phyloP scores from a whole-genome alignment of 2,113 vertebrate species.

The Daubentonia madagascariensis region DNA sequence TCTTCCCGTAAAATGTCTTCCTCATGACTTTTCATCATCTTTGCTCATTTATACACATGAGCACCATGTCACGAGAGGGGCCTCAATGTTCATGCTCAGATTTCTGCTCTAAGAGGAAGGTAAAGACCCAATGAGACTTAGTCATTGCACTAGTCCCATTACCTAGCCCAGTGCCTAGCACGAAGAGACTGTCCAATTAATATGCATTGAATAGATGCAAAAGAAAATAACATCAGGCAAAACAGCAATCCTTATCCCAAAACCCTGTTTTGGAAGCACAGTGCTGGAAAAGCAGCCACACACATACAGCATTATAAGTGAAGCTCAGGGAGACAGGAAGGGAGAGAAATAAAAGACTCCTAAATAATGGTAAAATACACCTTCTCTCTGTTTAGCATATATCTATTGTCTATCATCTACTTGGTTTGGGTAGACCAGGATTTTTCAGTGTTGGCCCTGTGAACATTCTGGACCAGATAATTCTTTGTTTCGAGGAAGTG shows the following conservation, averaged over 20 bases:
- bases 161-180: not conserved
- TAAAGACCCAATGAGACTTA: not conserved
- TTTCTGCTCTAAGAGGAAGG: not conserved
- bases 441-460: not conserved
- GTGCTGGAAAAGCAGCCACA: not conserved
- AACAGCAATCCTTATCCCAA: not conserved
- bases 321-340: not conserved
- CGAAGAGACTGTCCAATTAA: not conserved
- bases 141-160: not conserved
- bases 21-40: not conserved
- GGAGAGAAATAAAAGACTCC: not conserved
- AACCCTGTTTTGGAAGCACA: not conserved
- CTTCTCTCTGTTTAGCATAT: not conserved
- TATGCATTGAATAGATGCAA: not conserved
- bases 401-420: not conserved
- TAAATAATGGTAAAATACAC: not conserved
- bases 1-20: not conserved
- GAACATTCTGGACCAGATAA: not conserved
- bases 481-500: not conserved
- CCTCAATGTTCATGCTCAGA: too few species aligned
- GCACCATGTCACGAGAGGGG: not conserved
- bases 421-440: not conserved
- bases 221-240: not conserved
- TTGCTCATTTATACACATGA: not conserved
- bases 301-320: not conserved